phyloP scores from a whole-genome alignment of 2,888 invertebrate species.

The Trichogramma evanescens region DNA sequence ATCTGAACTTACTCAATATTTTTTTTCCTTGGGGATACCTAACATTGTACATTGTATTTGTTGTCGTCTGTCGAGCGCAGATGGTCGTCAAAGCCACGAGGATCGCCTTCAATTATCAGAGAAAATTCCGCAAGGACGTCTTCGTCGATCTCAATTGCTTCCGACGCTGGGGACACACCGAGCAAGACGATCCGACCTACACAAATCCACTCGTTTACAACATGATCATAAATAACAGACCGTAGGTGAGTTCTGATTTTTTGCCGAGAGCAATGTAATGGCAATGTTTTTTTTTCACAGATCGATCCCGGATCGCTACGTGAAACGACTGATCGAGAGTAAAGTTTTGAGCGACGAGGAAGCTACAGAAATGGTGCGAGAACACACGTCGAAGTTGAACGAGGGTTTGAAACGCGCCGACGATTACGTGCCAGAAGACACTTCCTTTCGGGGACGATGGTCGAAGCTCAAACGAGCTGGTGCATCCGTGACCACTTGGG shows the following conservation, averaged over 20 bases:
- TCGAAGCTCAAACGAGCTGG: slow-evolving; percentile 64
- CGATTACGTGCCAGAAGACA: slow-evolving; percentile 52
- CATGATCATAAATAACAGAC: slow-evolving; percentile 58
- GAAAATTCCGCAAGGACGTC: slow-evolving; percentile 81
- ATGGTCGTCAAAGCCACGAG: slow-evolving; percentile 73
- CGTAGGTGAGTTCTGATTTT: slow-evolving; percentile 49
- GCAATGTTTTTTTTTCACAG: slow-evolving; percentile 43
- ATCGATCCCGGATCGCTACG: slow-evolving; percentile 80
- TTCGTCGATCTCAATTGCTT: slow-evolving; percentile 90
- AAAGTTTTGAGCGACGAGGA: slow-evolving; percentile 59
- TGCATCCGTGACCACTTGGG: slow-evolving; percentile 70
- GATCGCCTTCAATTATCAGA: slow-evolving; percentile 82
- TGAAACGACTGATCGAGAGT: slow-evolving; percentile 57
- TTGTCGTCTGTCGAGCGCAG: slow-evolving; percentile 45
- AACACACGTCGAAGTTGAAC: slow-evolving; percentile 62
- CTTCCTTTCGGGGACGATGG: slow-evolving; percentile 55
- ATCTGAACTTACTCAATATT: no score
- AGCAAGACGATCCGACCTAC: slow-evolving; percentile 93
- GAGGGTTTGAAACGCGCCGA: slow-evolving; percentile 60
- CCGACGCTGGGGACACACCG: slow-evolving; percentile 93
- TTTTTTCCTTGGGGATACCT: no score
- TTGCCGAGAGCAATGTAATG: no score
- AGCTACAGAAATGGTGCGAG: slow-evolving; percentile 52
- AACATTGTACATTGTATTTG: no score
- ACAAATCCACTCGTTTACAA: slow-evolving; percentile 89